Conservation (phyloP, 2,797 vertebrate species). For the Mormyrus proboscirostris region DNA sequence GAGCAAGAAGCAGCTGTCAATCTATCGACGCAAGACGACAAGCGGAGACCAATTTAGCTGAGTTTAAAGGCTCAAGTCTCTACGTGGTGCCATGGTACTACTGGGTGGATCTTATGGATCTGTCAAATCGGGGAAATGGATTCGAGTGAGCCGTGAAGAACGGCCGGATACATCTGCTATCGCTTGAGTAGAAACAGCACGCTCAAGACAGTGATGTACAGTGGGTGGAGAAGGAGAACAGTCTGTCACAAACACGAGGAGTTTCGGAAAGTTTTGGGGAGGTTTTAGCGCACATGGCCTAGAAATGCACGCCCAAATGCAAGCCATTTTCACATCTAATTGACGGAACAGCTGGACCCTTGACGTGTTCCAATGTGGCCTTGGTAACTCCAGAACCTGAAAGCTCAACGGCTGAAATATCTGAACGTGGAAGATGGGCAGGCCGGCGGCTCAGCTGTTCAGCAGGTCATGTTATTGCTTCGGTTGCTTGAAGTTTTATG, state of each 20-base stretch:
- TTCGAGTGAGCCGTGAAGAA: not conserved
- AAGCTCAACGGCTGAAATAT: not conserved
- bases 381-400: not conserved
- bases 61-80: not conserved
- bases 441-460: not conserved
- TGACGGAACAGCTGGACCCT: not conserved
- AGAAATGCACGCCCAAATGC: not conserved
- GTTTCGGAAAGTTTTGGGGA: not conserved
- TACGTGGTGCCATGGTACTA: not conserved
- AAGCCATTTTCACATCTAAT: not conserved
- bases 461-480: not conserved
- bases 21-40: not conserved
- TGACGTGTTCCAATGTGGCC: not conserved
- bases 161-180: not conserved
- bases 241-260: not conserved
- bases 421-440: not conserved
- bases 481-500: not conserved
- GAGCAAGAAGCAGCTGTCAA: not conserved
- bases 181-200: slow-evolving; percentile 8
- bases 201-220: slow-evolving; percentile 6
- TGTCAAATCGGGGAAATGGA: slow-evolving; percentile 3
- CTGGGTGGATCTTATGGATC: not conserved
- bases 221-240: not conserved
- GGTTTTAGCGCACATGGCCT: not conserved
- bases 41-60: not conserved